Evolutionary conservation across 2,888 invertebrate species (phyloP).

Genomic region (Heliconius sara): DNA sequence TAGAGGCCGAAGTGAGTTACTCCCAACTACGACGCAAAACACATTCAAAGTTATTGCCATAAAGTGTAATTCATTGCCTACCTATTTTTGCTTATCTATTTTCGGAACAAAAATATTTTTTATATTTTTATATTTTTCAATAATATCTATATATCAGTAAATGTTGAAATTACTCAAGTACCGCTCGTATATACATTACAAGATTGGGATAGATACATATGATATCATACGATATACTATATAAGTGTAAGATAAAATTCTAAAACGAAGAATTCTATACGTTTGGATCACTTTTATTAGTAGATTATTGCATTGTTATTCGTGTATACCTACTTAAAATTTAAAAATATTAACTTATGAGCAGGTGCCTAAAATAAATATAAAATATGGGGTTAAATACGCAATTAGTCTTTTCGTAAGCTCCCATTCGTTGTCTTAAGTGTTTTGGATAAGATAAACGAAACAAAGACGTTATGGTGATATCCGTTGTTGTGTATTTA

Average conservation of each 20-base stretch:
- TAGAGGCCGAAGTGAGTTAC: not conserved
- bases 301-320: not conserved
- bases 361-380: not conserved
- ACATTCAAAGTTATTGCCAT: no score
- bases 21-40: no score
- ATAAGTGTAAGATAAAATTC: not conserved
- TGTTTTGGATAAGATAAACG: slow-evolving; percentile 7
- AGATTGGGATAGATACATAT: not conserved
- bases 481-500: not conserved
- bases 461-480: slow-evolving; percentile 1
- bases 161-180: not conserved
- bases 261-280: not conserved
- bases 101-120: no score
- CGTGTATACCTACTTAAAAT: not conserved
- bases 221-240: not conserved
- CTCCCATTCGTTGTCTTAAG: not conserved
- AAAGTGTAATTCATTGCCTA: no score
- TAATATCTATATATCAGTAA: not conserved
- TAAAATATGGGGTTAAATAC: slow-evolving; percentile 11
- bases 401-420: not conserved
- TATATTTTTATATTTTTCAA: not conserved
- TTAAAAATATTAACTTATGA: not conserved
- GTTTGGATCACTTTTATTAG: not conserved
- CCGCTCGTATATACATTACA: not conserved
- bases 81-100: no score